A percentile compares a stretch with the other conserved stretches of the same genome.
Evolutionary conservation across 2,888 invertebrate genomes (phyloP).

Genomic region (Pediacus dermestoides): DNA sequence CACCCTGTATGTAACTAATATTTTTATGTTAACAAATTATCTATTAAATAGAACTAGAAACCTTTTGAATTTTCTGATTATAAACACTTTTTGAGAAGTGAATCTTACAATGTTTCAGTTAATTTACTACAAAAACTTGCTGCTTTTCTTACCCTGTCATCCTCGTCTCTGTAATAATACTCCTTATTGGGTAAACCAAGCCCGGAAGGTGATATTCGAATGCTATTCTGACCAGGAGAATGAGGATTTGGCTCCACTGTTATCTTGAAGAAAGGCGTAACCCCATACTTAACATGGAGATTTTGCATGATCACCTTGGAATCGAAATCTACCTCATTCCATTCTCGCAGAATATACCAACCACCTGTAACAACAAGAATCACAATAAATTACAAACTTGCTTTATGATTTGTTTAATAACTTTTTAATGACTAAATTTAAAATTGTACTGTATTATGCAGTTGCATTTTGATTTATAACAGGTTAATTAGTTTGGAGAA

Average conservation of each 20-base stretch:
- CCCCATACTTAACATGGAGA: constrained; percentile 52
- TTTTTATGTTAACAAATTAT: background rate
- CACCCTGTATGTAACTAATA: no score
- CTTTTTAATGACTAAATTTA: no score
- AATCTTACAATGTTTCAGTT: no score
- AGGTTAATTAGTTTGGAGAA: no score
- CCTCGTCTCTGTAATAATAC: constrained; percentile 51
- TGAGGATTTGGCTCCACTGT: constrained; percentile 53
- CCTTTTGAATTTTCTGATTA: constrained; percentile 1
- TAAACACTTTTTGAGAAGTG: background rate
- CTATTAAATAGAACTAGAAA: background rate
- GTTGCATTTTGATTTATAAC: no score
- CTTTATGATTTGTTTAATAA: no score
- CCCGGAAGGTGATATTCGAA: constrained; percentile 55
- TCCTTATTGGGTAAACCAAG: constrained; percentile 54
- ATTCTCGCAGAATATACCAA: constrained; percentile 52
- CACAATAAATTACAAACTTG: no score
- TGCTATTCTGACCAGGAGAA: constrained; percentile 49
- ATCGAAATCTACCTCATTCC: constrained; percentile 48
- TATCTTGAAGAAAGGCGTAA: constrained; percentile 54
- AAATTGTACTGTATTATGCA: no score
- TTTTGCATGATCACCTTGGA: constrained; percentile 43
- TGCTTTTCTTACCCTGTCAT: constrained; percentile 46
- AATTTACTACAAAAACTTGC: no score
- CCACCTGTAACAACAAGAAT: constrained; percentile 49